A percentile compares a stretch with the other conserved stretches of the same genome.
phyloP scores from a whole-genome alignment of 2,113 vertebrate genomes.

The Myrmophylax atrothorax region DNA sequence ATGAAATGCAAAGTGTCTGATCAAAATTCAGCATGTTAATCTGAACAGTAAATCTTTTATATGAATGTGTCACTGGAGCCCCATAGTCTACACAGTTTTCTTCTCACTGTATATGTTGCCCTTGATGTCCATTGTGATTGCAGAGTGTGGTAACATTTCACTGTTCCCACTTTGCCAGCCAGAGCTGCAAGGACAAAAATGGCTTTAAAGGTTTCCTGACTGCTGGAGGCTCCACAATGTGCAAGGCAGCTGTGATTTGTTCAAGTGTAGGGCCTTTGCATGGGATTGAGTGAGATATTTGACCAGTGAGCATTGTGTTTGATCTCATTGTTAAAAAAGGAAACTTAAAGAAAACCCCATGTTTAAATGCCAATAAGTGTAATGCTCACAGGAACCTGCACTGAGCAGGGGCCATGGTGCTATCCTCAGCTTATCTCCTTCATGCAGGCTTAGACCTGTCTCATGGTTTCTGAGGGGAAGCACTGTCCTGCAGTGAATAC shows the following conservation, averaged over 20 bases:
- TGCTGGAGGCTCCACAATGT: not conserved
- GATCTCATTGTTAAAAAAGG: not conserved
- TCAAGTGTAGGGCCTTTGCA: not conserved
- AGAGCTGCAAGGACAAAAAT: not conserved
- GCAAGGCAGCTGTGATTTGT: not conserved
- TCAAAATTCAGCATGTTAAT: conserved; percentile 57
- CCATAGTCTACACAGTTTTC: not conserved
- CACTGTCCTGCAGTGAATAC: not conserved
- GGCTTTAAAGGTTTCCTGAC: not conserved
- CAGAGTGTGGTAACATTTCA: not conserved
- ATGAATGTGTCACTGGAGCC: conserved; percentile 33
- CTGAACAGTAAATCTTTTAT: conserved; percentile 54
- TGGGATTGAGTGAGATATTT: not conserved
- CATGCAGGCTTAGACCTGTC: not conserved
- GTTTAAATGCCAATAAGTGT: not conserved
- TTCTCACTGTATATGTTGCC: not conserved
- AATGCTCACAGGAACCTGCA: not conserved
- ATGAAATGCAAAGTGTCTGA: conserved; percentile 56
- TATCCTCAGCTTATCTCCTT: not conserved
- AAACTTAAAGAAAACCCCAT: fast-evolving
- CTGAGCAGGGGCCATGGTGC: not conserved
- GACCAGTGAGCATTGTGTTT: not conserved
- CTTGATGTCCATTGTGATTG: conserved; percentile 13
- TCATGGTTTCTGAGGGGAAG: not conserved
- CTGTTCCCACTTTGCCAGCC: not conserved